These are phyloP conservation scores for Pogoniulus pusillus DNA, from an alignment of 2,797 vertebrate genomes.

Conservation along the genomic window DNA sequence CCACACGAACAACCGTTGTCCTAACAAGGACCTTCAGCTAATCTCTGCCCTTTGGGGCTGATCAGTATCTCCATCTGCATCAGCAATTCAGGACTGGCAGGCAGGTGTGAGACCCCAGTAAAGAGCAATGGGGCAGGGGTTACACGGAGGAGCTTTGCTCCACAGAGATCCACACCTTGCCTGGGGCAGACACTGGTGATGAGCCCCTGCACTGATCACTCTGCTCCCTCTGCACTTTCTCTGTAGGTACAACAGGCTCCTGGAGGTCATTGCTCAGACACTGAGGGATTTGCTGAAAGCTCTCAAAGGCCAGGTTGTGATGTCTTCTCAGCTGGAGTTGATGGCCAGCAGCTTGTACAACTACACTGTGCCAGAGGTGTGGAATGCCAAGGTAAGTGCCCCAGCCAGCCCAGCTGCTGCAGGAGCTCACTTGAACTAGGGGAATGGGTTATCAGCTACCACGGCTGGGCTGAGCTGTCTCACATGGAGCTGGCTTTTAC, in stretches of 20 bases:
- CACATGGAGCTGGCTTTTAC: not conserved
- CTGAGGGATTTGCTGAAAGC: slow-evolving; percentile 88
- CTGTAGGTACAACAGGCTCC: slow-evolving; percentile 87
- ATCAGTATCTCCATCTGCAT: not conserved
- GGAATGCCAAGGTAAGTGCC: slow-evolving; percentile 83
- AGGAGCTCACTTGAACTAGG: not conserved
- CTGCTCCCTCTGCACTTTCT: not conserved
- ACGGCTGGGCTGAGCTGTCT: not conserved
- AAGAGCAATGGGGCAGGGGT: not conserved
- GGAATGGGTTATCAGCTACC: not conserved
- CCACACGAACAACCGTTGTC: not conserved
- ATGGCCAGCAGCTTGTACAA: slow-evolving; percentile 90
- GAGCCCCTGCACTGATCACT: not conserved
- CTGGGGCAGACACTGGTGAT: fast-evolving
- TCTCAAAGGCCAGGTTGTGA: slow-evolving; percentile 89
- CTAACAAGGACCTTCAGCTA: not conserved
- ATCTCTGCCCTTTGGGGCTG: not conserved
- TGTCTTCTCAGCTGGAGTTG: slow-evolving; percentile 90
- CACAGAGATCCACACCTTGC: not conserved
- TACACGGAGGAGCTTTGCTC: not conserved
- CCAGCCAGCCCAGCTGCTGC: not conserved
- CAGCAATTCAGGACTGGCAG: not conserved
- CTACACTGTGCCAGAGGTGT: slow-evolving; percentile 86
- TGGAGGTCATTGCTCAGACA: slow-evolving; percentile 80
- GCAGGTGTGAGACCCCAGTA: not conserved